Conservation (phyloP, 2,113 vertebrate species). For the Phyllostomus discolor region DNA sequence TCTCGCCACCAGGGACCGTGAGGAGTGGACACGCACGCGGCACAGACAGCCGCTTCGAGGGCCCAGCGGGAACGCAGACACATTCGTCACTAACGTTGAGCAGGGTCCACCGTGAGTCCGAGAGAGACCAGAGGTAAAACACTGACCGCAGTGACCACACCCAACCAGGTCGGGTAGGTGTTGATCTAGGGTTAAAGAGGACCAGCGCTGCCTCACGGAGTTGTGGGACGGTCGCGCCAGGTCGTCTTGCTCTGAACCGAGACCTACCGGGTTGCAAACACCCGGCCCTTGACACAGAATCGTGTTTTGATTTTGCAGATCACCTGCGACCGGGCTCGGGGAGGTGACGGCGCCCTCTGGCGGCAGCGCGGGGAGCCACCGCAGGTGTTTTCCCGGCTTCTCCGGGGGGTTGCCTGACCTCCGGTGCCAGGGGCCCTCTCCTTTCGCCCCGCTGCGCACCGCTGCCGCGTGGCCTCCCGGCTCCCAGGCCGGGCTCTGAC, state of each 20-base stretch:
- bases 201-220: not conserved
- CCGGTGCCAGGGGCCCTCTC: too few relatives aligned
- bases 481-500: not conserved
- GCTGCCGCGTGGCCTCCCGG: fast-evolving
- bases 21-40: too few relatives aligned
- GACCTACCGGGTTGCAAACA: not conserved
- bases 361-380: not conserved
- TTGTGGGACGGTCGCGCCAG: not conserved
- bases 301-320: not conserved
- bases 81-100: too few relatives aligned
- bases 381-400: too few relatives aligned
- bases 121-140: not conserved
- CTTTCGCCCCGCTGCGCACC: too few relatives aligned
- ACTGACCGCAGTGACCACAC: fast-evolving
- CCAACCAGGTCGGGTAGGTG: fast-evolving
- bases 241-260: fast-evolving
- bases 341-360: not conserved
- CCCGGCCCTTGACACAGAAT: fast-evolving
- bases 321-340: fast-evolving
- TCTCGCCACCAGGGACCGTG: too few relatives aligned
- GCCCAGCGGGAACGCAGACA: not conserved
- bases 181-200: not conserved
- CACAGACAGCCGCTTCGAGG: not conserved
- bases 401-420: too few relatives aligned
- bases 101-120: not conserved